Evolutionary conservation across 2,113 vertebrate species (phyloP).

Genomic region (Lucifuga dentata): DNA sequence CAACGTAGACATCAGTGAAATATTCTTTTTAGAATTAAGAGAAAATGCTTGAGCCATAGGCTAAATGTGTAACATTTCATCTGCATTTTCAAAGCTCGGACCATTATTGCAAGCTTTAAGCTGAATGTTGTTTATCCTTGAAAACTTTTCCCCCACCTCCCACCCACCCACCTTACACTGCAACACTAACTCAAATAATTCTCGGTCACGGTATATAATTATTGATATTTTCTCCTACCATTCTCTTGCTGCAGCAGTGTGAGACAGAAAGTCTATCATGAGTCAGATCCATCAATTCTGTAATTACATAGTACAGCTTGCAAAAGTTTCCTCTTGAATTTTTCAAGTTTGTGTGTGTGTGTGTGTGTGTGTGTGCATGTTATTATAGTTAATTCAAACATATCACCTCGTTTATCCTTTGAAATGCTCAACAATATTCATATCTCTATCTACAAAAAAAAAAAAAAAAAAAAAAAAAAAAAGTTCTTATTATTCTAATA

Average conservation of each 20-base stretch:
- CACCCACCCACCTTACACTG: too few relatives aligned
- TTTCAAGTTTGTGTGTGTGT: not conserved
- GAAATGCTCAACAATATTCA: too few relatives aligned
- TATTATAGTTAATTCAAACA: too few relatives aligned
- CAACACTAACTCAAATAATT: too few relatives aligned
- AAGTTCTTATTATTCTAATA: too few relatives aligned
- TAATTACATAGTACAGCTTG: not conserved
- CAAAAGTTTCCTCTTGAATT: not conserved
- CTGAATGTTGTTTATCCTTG: slow-evolving; percentile 17
- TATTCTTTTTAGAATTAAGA: not conserved
- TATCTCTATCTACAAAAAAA: too few relatives aligned
- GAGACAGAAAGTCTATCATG: not conserved
- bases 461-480: too few relatives aligned
- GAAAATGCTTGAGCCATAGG: not conserved
- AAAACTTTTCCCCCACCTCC: not conserved
- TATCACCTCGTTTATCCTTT: too few relatives aligned
- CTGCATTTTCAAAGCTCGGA: not conserved
- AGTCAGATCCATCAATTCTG: not conserved
- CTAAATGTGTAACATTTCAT: not conserved
- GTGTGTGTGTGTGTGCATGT: too few relatives aligned
- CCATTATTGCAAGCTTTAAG: slow-evolving; percentile 4
- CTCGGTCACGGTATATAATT: too few relatives aligned
- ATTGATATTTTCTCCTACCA: slow-evolving; percentile 1
- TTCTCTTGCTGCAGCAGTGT: not conserved
- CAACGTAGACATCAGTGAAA: not conserved